Evolutionary conservation across 2,797 vertebrate genomes (phyloP), one percentile per base, ranked within the genome.

Genomic region (Pterois miles): DNA sequence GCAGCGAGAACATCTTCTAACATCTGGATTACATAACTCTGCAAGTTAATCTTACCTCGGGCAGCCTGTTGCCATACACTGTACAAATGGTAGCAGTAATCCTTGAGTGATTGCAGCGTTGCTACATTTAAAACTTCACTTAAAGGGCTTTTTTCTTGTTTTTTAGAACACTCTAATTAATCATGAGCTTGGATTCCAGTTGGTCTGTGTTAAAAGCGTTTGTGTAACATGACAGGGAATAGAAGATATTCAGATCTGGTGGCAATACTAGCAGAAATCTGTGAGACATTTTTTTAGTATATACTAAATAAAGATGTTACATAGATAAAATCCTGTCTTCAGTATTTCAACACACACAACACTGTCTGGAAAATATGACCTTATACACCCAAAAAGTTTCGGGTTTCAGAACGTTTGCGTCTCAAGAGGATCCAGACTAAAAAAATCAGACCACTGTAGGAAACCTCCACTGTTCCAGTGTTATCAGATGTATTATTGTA

Each of bases 11-110:
- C 74, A 83, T 89, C 76, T 77, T 84, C 67, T 75, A 90, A 89
- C 84, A 84, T 88, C 82, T 91, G 84, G 74, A 86, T 92, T 91
- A 89, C 79, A 83, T 82, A 89, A 90, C 56, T 23, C 46, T 43
- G 65, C 43, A 81, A 83, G 73, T 86, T 89, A 91, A 92, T 91
- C 79, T 88, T 62, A 89, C 88, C 88, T 90, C 84, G 14, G 87
- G 89, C 88, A 79, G 81, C 78, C 67, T 83, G 80, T 76, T 76
- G 70, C 78, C 76, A 67, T 74, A 79, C 80, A 83, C 70, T 81
- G 62, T 82, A 76, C 65, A 80, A 86, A 88, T 80, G 80, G 54
- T 65, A 69, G 67, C 81, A 62, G 82, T 91, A 91, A 93, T 91
- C 87, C 86, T 81, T 58, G 78, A 84, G 69, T 75, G 84, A 88